Conservation (phyloP, 2,113 vertebrate genomes). For the Ptychochromis oligacanthus region DNA sequence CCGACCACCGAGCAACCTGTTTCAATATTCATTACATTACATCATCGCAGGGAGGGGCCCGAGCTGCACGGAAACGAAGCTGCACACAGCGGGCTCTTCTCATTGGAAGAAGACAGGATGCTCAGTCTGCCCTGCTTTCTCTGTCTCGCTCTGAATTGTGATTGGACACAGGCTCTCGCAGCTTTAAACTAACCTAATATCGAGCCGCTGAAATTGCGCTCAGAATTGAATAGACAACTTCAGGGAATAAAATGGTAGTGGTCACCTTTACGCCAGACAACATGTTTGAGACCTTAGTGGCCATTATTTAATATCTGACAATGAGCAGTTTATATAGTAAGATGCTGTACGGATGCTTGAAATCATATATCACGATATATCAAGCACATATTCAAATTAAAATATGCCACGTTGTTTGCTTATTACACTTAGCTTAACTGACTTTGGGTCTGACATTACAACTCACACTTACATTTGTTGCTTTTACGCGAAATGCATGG, state of each 20-base stretch:
- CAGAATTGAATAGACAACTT: not conserved
- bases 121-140: not conserved
- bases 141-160: conserved; percentile 4
- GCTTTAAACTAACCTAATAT: conserved; percentile 5
- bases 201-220: not conserved
- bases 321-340: not conserved
- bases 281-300: no score
- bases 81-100: conserved; percentile 30
- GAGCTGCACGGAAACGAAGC: conserved; percentile 27
- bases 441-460: not conserved
- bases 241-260: no score
- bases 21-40: conserved; percentile 81
- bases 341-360: not conserved
- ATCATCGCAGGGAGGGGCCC: conserved; percentile 72
- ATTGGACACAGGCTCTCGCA: conserved; percentile 22
- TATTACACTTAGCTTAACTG: not conserved
- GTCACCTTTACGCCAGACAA: no score
- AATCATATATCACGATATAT: not conserved
- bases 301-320: no score
- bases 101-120: conserved; percentile 46
- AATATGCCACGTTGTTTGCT: not conserved
- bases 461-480: not conserved
- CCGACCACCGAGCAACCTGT: conserved; percentile 66
- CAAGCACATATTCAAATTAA: not conserved
- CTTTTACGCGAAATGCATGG: not conserved